phyloP scores from a whole-genome alignment of 2,888 invertebrate genomes.

The Apomyelois bistriatella region DNA sequence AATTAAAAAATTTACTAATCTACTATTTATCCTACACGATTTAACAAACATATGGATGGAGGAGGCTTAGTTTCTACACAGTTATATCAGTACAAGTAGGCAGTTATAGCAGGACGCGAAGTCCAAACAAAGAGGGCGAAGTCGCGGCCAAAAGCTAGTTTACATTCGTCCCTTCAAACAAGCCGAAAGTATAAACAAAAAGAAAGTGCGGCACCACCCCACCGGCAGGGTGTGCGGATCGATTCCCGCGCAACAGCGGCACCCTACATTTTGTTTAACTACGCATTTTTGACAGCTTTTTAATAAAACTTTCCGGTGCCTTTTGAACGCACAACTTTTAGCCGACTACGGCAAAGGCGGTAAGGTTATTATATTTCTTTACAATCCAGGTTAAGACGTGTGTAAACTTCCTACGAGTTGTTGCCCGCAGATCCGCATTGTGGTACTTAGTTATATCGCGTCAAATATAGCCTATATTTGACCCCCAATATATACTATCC shows the following conservation, averaged over 20 bases:
- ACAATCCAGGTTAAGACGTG: too few relatives aligned
- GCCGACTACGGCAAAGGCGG: neutral
- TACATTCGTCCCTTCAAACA: constrained; percentile 12
- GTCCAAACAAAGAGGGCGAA: neutral
- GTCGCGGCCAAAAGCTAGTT: neutral
- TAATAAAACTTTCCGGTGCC: constrained; percentile 11
- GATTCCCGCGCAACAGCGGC: constrained; percentile 5
- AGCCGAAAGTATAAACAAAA: constrained; percentile 13
- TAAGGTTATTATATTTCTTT: too few relatives aligned
- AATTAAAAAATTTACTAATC: too few relatives aligned
- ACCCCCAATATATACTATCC: too few relatives aligned
- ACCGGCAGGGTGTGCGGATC: neutral
- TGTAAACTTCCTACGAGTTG: too few relatives aligned
- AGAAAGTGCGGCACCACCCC: constrained; percentile 8
- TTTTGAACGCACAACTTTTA: neutral
- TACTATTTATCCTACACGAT: too few relatives aligned
- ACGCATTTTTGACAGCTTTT: constrained; percentile 14
- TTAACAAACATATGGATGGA: too few relatives aligned
- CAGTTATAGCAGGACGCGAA: neutral
- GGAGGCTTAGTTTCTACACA: too few relatives aligned
- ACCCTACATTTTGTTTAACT: constrained; percentile 10
- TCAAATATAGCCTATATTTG: too few relatives aligned
- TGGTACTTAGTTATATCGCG: too few relatives aligned
- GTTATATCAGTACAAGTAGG: neutral
- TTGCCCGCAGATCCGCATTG: too few relatives aligned